phyloP scores from a whole-genome alignment of 1,140 invertebrate species.

The Homalodisca vitripennis region DNA sequence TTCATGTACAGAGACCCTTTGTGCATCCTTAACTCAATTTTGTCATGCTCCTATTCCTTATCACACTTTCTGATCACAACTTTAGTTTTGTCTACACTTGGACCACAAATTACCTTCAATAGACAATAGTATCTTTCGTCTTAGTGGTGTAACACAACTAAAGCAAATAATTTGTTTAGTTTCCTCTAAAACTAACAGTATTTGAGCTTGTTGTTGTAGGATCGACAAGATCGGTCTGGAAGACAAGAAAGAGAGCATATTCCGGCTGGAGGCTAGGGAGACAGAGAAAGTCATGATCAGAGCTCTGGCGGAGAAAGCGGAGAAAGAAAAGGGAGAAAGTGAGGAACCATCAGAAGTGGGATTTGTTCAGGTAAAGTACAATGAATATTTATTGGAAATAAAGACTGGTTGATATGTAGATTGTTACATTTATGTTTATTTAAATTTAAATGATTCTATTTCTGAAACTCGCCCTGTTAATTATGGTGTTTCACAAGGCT shows the following conservation, averaged over 20 bases:
- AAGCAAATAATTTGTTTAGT: too few species aligned
- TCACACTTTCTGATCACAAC: neutral
- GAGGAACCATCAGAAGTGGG: neutral
- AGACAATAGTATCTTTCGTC: neutral
- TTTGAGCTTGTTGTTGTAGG: constrained; percentile 49
- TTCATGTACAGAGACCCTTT: too few species aligned
- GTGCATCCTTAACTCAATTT: too few species aligned
- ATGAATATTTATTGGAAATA: too few species aligned
- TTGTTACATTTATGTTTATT: neutral
- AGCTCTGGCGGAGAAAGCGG: constrained; percentile 49
- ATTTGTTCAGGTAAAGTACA: neutral
- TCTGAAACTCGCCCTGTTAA: too few species aligned
- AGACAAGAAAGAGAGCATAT: constrained; percentile 81
- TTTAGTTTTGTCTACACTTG: too few species aligned
- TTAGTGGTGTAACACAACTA: constrained; percentile 3
- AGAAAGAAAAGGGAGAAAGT: neutral
- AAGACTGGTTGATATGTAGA: neutral
- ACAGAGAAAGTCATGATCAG: constrained; percentile 64
- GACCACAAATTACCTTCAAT: neutral
- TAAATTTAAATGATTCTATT: too few species aligned
- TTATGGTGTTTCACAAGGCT: too few species aligned
- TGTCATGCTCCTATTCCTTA: too few species aligned
- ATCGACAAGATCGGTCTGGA: constrained; percentile 77
- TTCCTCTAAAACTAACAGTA: too few species aligned
- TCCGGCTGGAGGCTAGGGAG: constrained; percentile 73